Base-by-base conservation (phyloP, 1,140 invertebrate genomes). In the Scaptomyza montana region DNA sequence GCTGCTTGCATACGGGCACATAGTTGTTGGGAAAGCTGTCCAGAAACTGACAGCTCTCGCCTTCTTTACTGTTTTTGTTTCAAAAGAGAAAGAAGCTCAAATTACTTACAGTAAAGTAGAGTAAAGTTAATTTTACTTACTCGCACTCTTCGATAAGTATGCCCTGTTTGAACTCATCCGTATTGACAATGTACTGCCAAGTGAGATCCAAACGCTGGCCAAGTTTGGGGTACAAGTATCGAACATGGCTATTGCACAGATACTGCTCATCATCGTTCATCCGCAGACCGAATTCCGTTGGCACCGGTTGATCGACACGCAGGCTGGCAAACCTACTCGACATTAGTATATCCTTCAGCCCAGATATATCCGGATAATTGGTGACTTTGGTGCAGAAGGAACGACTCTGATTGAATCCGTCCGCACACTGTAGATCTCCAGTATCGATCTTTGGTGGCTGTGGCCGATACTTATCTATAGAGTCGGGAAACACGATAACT, bases 1-100 rank as follows among this genome's bases (percentile, higher is more conserved):
- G 94, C 74, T 95, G 95, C 74, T 93, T 93, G 89, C 95, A 95
- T 0, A 73, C 80, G 0, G 94, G 93, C 51, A 70, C 92, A 82
- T 94, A 94, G 1, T 93, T 93, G 5, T 78, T 63, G 2, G 93
- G 92, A n/a, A 94, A 90, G 45, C 87, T 90, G 0, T 92, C 91
- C 55, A 87, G 49, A 12, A 91, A 80, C 19, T 89, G 69, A 59
- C 93, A 93, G 12, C 12, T 56, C n/a, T 30, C 16, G 67, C 51
- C 92, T 78, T 51, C 86, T 65, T 75, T 12, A 28, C 9, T 54
- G 5, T 0, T 25, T 13, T 21, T 6, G 19, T 16, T 16, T 16
- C 16, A 25, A 33, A 47, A 55, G 7, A 3, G 13, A 12, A 13
- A 13, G 36, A 51, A 28, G 7, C 12, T 12, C 30, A n/a, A 7